Percentiles rank a stretch among this genome's conserved stretches.
These are phyloP conservation scores for Astreopora myriophthalma DNA, from an alignment of 64 coral and sea anemone genomes.

Conservation along the genomic window DNA sequence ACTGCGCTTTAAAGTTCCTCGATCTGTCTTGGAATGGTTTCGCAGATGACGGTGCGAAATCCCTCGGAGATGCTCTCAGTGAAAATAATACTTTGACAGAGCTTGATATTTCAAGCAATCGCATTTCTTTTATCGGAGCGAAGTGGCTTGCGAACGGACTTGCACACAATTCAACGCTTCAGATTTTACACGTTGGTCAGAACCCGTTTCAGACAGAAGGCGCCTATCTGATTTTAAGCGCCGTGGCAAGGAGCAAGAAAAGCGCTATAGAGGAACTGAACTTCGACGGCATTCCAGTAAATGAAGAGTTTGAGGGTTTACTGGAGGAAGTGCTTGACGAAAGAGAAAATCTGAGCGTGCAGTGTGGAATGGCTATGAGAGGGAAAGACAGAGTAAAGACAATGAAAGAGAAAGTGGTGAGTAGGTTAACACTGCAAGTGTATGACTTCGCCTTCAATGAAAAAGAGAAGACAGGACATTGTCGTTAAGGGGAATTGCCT, in stretches of 20 bases:
- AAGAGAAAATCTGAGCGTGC: conserved; percentile 71
- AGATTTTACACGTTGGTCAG: conserved; percentile 59
- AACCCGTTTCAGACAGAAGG: conserved; percentile 65
- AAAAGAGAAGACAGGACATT: too few species aligned
- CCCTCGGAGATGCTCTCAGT: conserved; percentile 69
- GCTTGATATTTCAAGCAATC: conserved; percentile 82
- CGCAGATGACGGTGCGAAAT: conserved; percentile 85
- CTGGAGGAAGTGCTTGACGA: conserved; percentile 76
- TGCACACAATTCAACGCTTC: conserved; percentile 65
- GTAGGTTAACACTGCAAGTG: neutral
- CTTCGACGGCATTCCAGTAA: conserved; percentile 90
- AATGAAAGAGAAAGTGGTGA: conserved; percentile 88
- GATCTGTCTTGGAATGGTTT: conserved; percentile 97
- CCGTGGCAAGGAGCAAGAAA: conserved; percentile 62
- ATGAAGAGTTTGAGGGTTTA: conserved; percentile 72
- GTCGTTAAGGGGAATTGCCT: too few species aligned
- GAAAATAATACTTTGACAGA: conserved; percentile 80
- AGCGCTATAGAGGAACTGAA: conserved; percentile 75
- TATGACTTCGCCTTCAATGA: neutral
- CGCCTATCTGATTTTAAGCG: conserved; percentile 59
- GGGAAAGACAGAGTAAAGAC: conserved; percentile 79
- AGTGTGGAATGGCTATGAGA: conserved; percentile 77
- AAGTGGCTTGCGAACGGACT: conserved; percentile 69
- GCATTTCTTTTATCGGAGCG: conserved; percentile 75
- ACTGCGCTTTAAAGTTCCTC: conserved; percentile 80